Evolutionary conservation across 2,113 vertebrate genomes (phyloP).

Genomic region (Callipepla californica): DNA sequence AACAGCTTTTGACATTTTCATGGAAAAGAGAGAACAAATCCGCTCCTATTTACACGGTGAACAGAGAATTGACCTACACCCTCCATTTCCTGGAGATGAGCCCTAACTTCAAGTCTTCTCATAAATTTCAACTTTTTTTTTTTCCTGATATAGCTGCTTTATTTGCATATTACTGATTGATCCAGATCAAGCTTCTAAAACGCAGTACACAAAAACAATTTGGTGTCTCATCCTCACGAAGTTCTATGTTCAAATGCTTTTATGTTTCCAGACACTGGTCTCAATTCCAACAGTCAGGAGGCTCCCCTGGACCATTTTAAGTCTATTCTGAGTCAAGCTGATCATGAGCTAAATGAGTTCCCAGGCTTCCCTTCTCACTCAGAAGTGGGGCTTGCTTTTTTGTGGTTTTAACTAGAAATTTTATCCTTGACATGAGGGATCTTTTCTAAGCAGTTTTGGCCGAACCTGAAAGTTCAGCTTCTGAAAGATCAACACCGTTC

Average conservation of each 20-base stretch:
- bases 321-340: background rate
- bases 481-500: constrained; percentile 14
- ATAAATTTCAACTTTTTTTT: background rate
- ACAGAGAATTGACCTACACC: background rate
- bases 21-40: background rate
- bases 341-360: constrained; percentile 43
- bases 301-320: background rate
- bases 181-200: constrained; percentile 11
- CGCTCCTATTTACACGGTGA: background rate
- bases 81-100: background rate
- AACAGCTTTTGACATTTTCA: constrained; percentile 28
- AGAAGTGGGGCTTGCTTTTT: constrained; percentile 4
- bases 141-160: background rate
- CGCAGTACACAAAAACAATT: background rate
- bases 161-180: background rate
- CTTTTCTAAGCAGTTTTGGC: background rate
- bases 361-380: constrained; percentile 37
- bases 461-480: constrained; percentile 33
- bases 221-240: background rate
- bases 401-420: constrained; percentile 57
- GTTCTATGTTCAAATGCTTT: background rate
- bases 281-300: background rate
- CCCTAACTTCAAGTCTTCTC: background rate
- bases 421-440: constrained; percentile 40
- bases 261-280: constrained; percentile 18